Evolutionary conservation across 2,888 invertebrate genomes (phyloP).

Genomic region (Cataglyphis rosenhaueri): DNA sequence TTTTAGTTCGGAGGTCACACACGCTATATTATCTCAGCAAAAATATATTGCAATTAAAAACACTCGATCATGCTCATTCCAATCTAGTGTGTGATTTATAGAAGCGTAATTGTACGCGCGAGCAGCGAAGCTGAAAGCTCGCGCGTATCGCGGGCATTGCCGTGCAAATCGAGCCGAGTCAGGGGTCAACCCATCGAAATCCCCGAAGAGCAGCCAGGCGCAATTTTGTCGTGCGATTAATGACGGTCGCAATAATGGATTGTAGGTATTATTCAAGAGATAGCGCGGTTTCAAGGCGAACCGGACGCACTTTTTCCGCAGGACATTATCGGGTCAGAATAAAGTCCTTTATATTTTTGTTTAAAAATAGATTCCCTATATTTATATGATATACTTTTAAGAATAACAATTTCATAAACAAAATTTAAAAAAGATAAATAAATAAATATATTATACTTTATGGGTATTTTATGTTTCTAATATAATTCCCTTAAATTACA

Average conservation of each 20-base stretch:
- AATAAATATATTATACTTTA: background rate
- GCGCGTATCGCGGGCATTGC: constrained; percentile 50
- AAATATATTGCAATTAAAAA: constrained; percentile 49
- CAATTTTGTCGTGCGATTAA: constrained; percentile 67
- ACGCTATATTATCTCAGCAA: constrained; percentile 13
- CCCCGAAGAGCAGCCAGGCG: constrained; percentile 51
- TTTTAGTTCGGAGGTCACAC: background rate
- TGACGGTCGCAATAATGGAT: constrained; percentile 63
- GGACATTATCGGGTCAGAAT: constrained; percentile 25
- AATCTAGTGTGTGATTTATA: constrained; percentile 43
- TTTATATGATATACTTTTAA: background rate
- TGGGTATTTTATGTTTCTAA: background rate
- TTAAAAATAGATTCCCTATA: background rate
- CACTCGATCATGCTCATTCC: constrained; percentile 40
- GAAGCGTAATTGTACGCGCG: constrained; percentile 46
- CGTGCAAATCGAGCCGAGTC: constrained; percentile 56
- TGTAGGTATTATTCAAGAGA: constrained; percentile 58
- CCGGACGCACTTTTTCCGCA: constrained; percentile 41
- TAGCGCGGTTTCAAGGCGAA: constrained; percentile 34
- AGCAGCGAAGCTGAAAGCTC: constrained; percentile 56
- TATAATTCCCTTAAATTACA: background rate
- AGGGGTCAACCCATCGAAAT: constrained; percentile 52
- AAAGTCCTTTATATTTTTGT: background rate
- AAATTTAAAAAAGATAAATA: background rate
- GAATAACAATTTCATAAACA: background rate